Evolutionary conservation across 1,140 invertebrate genomes (phyloP).

Genomic region (Drosophila melanica): DNA sequence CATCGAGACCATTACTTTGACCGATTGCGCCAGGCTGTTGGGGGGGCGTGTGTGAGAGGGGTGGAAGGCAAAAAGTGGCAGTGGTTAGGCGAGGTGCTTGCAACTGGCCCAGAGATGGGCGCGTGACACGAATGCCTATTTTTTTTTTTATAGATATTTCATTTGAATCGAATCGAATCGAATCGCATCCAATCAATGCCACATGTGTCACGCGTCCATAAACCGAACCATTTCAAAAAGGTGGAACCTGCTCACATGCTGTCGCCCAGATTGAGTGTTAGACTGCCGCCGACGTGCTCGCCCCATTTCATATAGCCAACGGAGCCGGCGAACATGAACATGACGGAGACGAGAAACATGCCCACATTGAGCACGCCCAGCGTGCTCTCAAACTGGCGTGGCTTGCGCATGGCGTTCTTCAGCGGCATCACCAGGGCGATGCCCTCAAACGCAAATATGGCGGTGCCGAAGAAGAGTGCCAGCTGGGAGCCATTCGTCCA

Average conservation of each 20-base stretch:
- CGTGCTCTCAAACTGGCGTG: conserved; percentile 89
- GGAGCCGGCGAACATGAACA: conserved; percentile 93
- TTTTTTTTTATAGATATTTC: too few species aligned
- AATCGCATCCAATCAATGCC: too few species aligned
- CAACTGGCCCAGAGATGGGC: not conserved
- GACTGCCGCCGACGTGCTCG: conserved; percentile 87
- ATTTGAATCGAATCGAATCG: too few species aligned
- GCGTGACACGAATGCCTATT: not conserved
- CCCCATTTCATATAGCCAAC: conserved; percentile 94
- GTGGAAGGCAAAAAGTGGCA: not conserved
- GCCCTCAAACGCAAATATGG: conserved; percentile 92
- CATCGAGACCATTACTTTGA: conserved; percentile 89
- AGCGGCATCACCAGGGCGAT: conserved; percentile 93
- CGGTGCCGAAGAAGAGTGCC: conserved; percentile 91
- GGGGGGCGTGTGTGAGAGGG: too few species aligned
- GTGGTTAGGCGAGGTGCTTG: not conserved
- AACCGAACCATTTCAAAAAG: not conserved
- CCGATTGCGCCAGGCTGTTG: conserved; percentile 85
- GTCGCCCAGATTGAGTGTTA: conserved; percentile 88
- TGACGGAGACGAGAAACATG: conserved; percentile 87
- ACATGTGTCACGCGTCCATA: not conserved
- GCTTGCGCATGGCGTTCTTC: conserved; percentile 95
- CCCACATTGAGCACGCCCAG: conserved; percentile 93
- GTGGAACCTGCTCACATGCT: conserved; percentile 65
- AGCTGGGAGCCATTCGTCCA: conserved; percentile 86